A percentile compares a stretch with the other conserved stretches of the same genome.
These are phyloP conservation scores for Orussus abietinus DNA, from an alignment of 1,140 invertebrate genomes.

Conservation along the genomic window DNA sequence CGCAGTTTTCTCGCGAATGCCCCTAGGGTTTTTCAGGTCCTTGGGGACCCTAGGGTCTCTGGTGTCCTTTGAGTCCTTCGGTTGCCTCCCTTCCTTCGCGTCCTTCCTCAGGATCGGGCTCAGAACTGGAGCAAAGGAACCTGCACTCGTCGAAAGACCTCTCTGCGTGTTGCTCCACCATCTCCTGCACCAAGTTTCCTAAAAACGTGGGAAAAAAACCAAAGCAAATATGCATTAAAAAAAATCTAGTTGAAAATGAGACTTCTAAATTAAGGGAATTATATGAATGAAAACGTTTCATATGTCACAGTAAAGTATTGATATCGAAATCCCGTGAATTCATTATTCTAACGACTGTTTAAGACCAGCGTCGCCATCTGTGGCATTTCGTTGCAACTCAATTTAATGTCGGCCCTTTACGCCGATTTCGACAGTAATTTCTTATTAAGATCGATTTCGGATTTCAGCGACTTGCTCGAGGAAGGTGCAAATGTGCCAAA, in stretches of 20 bases:
- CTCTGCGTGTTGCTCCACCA: slow-evolving; percentile 46
- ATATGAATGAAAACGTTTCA: slow-evolving; percentile 3
- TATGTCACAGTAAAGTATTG: slow-evolving; percentile 7
- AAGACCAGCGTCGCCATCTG: background rate
- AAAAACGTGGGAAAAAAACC: too few relatives aligned
- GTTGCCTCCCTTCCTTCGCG: slow-evolving; percentile 17
- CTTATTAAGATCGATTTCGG: too few relatives aligned
- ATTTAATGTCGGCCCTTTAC: too few relatives aligned
- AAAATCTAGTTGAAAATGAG: background rate
- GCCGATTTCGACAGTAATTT: too few relatives aligned
- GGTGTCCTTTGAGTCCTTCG: slow-evolving; percentile 17
- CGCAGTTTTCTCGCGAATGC: slow-evolving; percentile 3
- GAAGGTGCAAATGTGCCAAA: too few relatives aligned
- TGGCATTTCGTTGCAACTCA: background rate
- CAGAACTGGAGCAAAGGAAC: slow-evolving; percentile 34
- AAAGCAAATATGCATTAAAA: slow-evolving; percentile 13
- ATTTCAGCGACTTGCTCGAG: too few relatives aligned
- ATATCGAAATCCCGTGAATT: slow-evolving; percentile 1
- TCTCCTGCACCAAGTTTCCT: slow-evolving; percentile 51
- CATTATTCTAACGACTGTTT: slow-evolving; percentile 2
- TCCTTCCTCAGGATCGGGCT: slow-evolving; percentile 35
- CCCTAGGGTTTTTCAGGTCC: slow-evolving; percentile 16
- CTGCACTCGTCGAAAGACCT: slow-evolving; percentile 34
- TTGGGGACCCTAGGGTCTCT: slow-evolving; percentile 19
- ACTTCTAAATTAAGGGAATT: background rate